Percentiles rank a stretch among this genome's conserved stretches.
Conservation (phyloP, 2,113 vertebrate species). For the Platysteira castanea region DNA sequence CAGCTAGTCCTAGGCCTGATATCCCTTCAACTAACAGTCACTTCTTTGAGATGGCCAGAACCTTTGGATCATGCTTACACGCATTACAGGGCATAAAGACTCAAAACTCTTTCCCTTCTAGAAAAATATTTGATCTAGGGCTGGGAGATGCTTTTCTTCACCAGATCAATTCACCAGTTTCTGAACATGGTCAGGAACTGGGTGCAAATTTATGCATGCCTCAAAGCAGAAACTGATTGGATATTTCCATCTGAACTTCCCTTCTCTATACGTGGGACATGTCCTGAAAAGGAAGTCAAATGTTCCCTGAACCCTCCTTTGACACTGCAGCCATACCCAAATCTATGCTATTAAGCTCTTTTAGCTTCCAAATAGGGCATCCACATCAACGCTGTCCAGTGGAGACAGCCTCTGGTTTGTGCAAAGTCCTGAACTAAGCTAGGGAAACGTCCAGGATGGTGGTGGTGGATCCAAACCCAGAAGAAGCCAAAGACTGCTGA, state of each 20-base stretch:
- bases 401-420: neutral
- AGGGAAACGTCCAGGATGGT: neutral
- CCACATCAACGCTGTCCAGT: neutral
- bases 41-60: neutral
- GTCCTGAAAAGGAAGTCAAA: neutral
- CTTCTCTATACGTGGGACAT: neutral
- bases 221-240: neutral
- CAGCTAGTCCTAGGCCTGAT: neutral
- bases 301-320: neutral
- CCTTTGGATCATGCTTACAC: fast-evolving
- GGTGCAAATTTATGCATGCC: neutral
- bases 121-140: neutral
- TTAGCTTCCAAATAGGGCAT: neutral
- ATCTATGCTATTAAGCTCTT: neutral
- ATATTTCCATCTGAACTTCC: neutral
- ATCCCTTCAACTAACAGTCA: neutral
- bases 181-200: neutral
- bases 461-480: neutral
- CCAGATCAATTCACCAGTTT: neutral
- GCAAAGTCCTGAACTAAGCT: neutral
- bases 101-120: neutral
- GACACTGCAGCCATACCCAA: neutral
- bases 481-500: neutral
- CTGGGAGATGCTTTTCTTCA: neutral
- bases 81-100: neutral